phyloP scores from a whole-genome alignment of 2,113 vertebrate species.

The Pteropus alecto region DNA sequence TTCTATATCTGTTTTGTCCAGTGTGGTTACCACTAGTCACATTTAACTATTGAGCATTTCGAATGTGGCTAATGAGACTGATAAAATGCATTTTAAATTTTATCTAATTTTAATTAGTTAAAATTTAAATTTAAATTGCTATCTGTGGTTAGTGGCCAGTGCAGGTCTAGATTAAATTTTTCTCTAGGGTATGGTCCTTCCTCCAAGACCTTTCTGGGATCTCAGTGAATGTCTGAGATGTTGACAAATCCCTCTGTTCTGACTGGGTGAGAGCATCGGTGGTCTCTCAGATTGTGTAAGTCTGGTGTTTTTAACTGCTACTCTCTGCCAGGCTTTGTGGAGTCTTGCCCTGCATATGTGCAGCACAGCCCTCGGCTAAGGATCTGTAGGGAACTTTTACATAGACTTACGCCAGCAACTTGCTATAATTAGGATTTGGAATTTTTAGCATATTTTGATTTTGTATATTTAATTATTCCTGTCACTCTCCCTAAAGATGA shows the following conservation, averaged over 20 bases:
- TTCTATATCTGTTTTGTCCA: neutral
- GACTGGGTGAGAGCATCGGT: neutral
- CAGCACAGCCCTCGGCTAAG: neutral
- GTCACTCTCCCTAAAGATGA: neutral
- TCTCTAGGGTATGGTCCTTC: neutral
- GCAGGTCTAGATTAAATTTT: neutral
- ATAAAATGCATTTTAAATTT: constrained; percentile 10
- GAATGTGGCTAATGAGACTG: neutral
- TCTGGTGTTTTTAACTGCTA: neutral
- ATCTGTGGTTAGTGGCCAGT: neutral
- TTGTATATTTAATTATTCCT: neutral
- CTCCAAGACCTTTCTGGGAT: neutral
- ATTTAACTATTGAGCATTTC: neutral
- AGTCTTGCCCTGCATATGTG: neutral
- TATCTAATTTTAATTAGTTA: neutral
- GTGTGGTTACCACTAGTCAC: neutral
- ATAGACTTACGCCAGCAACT: neutral
- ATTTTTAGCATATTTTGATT: neutral
- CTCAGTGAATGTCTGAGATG: neutral
- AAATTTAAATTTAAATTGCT: neutral
- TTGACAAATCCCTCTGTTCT: neutral
- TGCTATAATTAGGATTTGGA: neutral
- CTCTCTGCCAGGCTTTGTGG: neutral
- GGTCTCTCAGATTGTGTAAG: neutral
- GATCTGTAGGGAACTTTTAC: neutral